Evolutionary conservation across 2,113 vertebrate species (phyloP).

Genomic region (Epinephelus moara): DNA sequence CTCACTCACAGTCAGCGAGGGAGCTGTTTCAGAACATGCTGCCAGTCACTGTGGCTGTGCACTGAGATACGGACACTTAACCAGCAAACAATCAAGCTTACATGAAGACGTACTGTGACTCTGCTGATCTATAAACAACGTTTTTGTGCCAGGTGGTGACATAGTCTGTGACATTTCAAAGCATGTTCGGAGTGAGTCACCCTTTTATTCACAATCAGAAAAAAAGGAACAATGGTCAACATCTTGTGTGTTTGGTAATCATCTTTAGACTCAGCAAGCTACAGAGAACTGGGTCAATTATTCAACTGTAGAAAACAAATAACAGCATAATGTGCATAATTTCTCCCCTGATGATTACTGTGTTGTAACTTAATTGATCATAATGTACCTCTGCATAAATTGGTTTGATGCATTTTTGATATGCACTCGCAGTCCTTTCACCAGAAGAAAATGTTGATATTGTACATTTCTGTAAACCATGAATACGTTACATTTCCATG

Average conservation of each 20-base stretch:
- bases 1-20: slow-evolving; percentile 32
- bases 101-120: slow-evolving; percentile 1
- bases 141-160: not conserved
- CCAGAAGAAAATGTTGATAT: no score
- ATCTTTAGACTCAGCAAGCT: not conserved
- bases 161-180: not conserved
- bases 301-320: not conserved
- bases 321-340: not conserved
- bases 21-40: slow-evolving; percentile 58
- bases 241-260: no score
- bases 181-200: not conserved
- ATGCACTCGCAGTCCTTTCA: not conserved
- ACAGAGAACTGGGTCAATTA: not conserved
- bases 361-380: not conserved
- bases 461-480: no score
- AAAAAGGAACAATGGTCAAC: not conserved
- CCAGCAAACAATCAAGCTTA: slow-evolving; percentile 10
- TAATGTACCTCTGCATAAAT: not conserved
- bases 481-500: no score
- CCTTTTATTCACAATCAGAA: not conserved
- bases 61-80: slow-evolving; percentile 10
- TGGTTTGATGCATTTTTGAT: not conserved
- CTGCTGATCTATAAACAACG: not conserved
- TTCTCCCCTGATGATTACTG: no score
- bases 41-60: slow-evolving; percentile 64